These are phyloP conservation scores for Mesorhabditis spiculigera DNA, from an alignment of 2,888 invertebrate genomes.

Conservation along the genomic window DNA sequence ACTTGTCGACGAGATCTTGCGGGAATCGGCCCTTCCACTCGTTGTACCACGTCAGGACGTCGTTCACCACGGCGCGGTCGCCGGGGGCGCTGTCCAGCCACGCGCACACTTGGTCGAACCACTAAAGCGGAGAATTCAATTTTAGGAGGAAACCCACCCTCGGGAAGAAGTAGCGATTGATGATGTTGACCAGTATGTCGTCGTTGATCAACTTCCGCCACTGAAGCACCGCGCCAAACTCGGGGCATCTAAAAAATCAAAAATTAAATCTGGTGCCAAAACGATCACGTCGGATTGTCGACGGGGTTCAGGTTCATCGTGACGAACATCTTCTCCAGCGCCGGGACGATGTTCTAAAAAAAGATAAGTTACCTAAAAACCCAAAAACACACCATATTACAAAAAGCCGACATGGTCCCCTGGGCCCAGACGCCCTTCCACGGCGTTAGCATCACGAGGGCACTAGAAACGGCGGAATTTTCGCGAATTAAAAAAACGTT, in stretches of 20 bases:
- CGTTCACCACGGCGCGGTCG: conserved; percentile 85
- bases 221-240: conserved; percentile 68
- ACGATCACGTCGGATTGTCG: not conserved
- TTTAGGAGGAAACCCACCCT: conserved; percentile 62
- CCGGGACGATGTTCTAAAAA: not conserved
- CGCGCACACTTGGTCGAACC: conserved; percentile 63
- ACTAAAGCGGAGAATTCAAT: conserved; percentile 38
- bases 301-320: not conserved
- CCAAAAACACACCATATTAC: not conserved
- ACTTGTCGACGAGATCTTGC: conserved; percentile 61
- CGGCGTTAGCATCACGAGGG: conserved; percentile 82
- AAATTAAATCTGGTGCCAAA: not conserved
- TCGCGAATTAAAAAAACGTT: not conserved
- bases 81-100: conserved; percentile 79
- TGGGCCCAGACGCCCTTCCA: conserved; percentile 79
- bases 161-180: conserved; percentile 86
- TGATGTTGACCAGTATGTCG: conserved; percentile 74
- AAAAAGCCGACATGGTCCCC: conserved; percentile 75
- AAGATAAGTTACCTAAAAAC: not conserved
- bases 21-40: conserved; percentile 68
- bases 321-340: not conserved
- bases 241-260: conserved; percentile 6
- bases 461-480: conserved; percentile 67
- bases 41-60: conserved; percentile 80
- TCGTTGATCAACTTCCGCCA: conserved; percentile 83